Evolutionary conservation across 2,113 vertebrate genomes (phyloP).

Genomic region (Poecilia latipinna): DNA sequence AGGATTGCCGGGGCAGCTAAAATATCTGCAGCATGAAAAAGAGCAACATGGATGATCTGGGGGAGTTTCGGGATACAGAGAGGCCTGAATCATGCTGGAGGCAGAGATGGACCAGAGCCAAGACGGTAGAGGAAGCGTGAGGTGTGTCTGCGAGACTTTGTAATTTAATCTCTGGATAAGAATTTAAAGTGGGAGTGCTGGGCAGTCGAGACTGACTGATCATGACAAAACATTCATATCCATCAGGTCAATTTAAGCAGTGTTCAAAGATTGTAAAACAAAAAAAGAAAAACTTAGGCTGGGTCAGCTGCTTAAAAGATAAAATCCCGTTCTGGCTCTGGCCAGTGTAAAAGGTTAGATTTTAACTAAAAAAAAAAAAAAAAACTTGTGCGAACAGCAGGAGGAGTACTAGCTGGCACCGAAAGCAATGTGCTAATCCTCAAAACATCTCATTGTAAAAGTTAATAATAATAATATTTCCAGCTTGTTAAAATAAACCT

Average conservation of each 20-base stretch:
- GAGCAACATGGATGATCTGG: constrained; percentile 30
- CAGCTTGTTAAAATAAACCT: constrained; percentile 36
- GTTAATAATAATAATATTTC: constrained; percentile 51
- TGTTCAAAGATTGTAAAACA: constrained; percentile 21
- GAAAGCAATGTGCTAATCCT: constrained; percentile 31
- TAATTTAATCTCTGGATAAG: constrained; percentile 63
- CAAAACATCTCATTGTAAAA: constrained; percentile 36
- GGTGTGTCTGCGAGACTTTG: constrained; percentile 50
- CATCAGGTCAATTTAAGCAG: constrained; percentile 29
- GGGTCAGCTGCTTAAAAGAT: constrained; percentile 9
- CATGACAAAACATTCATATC: constrained; percentile 19
- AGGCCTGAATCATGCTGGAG: constrained; percentile 23
- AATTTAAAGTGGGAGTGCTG: constrained; percentile 51
- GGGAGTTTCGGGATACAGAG: constrained; percentile 45
- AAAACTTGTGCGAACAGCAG: constrained; percentile 21
- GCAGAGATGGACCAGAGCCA: constrained; percentile 47
- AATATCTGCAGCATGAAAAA: constrained; percentile 20
- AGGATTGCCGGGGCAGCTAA: not conserved
- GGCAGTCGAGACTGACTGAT: constrained; percentile 17
- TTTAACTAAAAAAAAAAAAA: constrained; percentile 28
- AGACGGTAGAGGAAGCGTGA: constrained; percentile 32
- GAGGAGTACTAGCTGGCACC: constrained; percentile 4
- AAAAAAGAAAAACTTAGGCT: constrained; percentile 12
- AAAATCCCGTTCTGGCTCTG: constrained; percentile 36
- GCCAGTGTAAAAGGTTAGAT: constrained; percentile 3